phyloP scores from a whole-genome alignment of 2,888 invertebrate genomes.

The Amphipoea lucens region DNA sequence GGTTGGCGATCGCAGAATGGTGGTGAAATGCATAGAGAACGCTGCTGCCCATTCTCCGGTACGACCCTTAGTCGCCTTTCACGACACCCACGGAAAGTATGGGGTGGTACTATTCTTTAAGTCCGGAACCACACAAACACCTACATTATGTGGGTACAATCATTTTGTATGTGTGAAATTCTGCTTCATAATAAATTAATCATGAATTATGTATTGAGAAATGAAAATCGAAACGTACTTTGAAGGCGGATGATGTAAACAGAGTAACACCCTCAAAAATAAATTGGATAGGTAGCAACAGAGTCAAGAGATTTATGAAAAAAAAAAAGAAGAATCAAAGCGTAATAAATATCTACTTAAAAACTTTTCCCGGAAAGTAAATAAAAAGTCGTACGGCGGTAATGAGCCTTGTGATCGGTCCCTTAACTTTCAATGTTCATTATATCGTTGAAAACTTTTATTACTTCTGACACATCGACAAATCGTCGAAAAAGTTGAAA shows the following conservation, averaged over 20 bases:
- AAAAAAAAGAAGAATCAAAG: slow-evolving; percentile 20
- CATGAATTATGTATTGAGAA: background rate
- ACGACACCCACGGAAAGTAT: too few species aligned
- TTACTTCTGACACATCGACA: slow-evolving; percentile 52
- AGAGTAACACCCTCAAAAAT: background rate
- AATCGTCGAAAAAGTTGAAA: slow-evolving; percentile 19
- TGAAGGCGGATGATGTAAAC: background rate
- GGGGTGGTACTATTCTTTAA: too few species aligned
- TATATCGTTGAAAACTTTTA: slow-evolving; percentile 47
- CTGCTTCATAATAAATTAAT: background rate
- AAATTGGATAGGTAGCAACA: background rate
- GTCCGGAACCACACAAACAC: background rate
- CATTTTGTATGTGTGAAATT: background rate
- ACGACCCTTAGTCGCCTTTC: too few species aligned
- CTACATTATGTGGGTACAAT: background rate
- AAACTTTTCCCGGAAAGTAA: slow-evolving; percentile 47
- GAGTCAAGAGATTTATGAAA: background rate
- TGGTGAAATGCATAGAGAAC: too few species aligned
- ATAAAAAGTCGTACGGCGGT: slow-evolving; percentile 52
- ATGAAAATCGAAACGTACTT: background rate
- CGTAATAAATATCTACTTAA: slow-evolving; percentile 47
- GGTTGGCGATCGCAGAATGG: too few species aligned
- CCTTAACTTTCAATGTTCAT: slow-evolving; percentile 49
- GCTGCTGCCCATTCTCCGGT: too few species aligned
- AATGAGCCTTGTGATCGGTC: slow-evolving; percentile 62